Evolutionary conservation across 1,140 invertebrate species (phyloP).

Genomic region (Drosophila ficusphila): DNA sequence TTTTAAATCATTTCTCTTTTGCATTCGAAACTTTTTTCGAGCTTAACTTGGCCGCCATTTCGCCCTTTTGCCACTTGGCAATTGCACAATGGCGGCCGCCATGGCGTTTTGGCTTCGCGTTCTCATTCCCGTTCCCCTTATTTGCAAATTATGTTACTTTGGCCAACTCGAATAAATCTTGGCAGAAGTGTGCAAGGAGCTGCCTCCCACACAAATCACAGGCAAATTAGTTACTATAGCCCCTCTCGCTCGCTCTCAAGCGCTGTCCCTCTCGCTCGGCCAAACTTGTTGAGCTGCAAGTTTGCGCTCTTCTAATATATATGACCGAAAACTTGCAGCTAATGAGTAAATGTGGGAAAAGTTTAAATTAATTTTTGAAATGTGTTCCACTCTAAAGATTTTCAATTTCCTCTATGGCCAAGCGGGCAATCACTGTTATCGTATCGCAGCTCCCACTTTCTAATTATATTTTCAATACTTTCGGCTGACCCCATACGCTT

Average conservation of each 20-base stretch:
- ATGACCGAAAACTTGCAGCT: conserved; percentile 62
- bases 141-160: conserved; percentile 78
- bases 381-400: conserved; percentile 52
- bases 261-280: background rate
- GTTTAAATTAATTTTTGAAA: conserved; percentile 79
- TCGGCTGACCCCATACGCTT: conserved; percentile 26
- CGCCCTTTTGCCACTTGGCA: conserved; percentile 48
- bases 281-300: conserved; percentile 74
- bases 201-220: conserved; percentile 65
- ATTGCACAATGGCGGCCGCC: conserved; percentile 31
- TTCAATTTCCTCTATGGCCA: conserved; percentile 56
- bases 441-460: background rate
- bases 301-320: conserved; percentile 41
- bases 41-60: conserved; percentile 50
- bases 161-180: conserved; percentile 74
- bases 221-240: conserved; percentile 64
- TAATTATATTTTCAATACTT: conserved; percentile 66
- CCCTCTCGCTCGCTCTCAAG: background rate
- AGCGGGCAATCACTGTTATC: background rate
- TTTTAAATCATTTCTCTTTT: conserved; percentile 71
- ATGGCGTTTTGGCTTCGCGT: conserved; percentile 15
- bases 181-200: conserved; percentile 24
- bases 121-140: conserved; percentile 25
- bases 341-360: conserved; percentile 80
- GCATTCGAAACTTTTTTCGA: conserved; percentile 23